Base-by-base conservation (phyloP, 2,113 vertebrate genomes). In the Cariama cristata region DNA sequence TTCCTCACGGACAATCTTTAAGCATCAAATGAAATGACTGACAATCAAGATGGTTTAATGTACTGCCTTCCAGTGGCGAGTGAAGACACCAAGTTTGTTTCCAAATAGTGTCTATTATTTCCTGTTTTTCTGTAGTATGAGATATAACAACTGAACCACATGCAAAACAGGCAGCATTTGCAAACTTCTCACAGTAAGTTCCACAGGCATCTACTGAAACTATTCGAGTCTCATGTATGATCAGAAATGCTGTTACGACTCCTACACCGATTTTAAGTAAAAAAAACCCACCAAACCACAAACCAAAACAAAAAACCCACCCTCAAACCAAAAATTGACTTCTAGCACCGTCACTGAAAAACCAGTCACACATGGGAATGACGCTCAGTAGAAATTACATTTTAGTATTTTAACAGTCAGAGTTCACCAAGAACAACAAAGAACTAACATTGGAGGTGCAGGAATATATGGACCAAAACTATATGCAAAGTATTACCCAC, bases 391-490 rank as follows among this genome's bases (percentile, higher is more conserved):
- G 26, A 69, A 73, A 24, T 18, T 7, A 40, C 26, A 9, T 38
- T 52, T 35, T 22, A 30, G 4, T 35, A 53, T 42, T 79, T 20
- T 32, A 47, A 3, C 17, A 35, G 24, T 15, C 47, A 11, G 27
- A 49, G 15, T 42, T 66, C 30, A 72, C 38, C 30, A 33, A 21
- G 71, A 53, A 33, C 15, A 47, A 16, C 3, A 30, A 33, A 55
- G 24, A 21, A 45, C 33, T 11, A 12, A 28, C 0, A 1, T 3
- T 4, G 0, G 23, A 44, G 16, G 4, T n/a, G 13, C 14, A 59
- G 26, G 16, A 74, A 28, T 5, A 24, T 4, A 20, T 3, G 27
- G 40, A 24, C 35, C 19, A 9, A 24, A 63, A 23, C 3, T 10
- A 5, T 6, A 14, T 5, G 20, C 15, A 0, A 27, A 49, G 4